These are phyloP conservation scores for Andrena praecox DNA, from an alignment of 2,888 invertebrate genomes.

Conservation along the genomic window DNA sequence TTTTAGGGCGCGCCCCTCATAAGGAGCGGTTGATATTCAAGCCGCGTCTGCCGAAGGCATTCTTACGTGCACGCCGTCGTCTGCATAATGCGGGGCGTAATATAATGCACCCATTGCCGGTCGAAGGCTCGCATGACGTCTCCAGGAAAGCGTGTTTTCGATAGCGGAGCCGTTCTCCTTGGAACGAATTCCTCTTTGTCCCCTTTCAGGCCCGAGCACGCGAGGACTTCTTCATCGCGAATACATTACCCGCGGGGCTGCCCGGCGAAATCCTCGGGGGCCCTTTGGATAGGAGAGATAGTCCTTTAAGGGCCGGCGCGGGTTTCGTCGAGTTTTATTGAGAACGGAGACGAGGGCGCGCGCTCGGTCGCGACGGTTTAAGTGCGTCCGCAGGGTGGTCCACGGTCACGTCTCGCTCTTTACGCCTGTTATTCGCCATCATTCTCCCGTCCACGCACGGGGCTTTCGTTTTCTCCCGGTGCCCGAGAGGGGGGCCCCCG, in stretches of 20 bases:
- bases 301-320: not conserved
- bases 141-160: slow-evolving; percentile 56
- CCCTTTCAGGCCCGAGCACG: not conserved
- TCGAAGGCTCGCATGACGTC: slow-evolving; percentile 52
- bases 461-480: slow-evolving; percentile 58
- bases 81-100: slow-evolving; percentile 66
- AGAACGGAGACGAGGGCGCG: not conserved
- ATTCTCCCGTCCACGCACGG: slow-evolving; percentile 35
- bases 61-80: slow-evolving; percentile 54
- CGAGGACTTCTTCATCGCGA: not conserved
- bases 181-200: slow-evolving; percentile 47
- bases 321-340: not conserved
- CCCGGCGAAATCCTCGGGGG: not conserved
- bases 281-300: not conserved
- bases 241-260: not conserved
- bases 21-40: slow-evolving; percentile 63
- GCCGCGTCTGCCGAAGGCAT: slow-evolving; percentile 53
- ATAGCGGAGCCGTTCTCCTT: slow-evolving; percentile 57
- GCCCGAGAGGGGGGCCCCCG: not conserved
- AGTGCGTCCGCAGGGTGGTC: slow-evolving; percentile 28
- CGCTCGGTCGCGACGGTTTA: not conserved
- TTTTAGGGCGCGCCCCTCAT: slow-evolving; percentile 67
- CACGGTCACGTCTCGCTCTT: slow-evolving; percentile 12
- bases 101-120: slow-evolving; percentile 65
- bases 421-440: slow-evolving; percentile 19